These are phyloP conservation scores for Leptosomus discolor DNA, from an alignment of 2,113 vertebrate species.

Conservation along the genomic window DNA sequence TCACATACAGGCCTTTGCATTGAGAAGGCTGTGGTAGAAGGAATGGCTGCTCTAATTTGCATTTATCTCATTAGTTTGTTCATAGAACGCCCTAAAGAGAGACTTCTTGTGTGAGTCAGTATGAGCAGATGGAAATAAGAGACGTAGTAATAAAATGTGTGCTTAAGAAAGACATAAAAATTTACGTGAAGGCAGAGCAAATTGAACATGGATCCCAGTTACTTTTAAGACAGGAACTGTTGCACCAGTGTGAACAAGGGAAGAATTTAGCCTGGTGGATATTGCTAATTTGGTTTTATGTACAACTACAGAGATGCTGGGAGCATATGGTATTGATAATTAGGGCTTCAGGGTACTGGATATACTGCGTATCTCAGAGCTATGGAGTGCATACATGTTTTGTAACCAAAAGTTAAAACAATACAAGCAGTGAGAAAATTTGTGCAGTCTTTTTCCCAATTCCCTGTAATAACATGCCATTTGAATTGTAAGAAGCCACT, in stretches of 20 bases:
- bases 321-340: neutral
- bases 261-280: neutral
- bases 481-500: neutral
- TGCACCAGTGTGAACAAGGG: neutral
- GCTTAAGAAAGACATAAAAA: conserved; percentile 39
- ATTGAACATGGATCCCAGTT: neutral
- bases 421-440: neutral
- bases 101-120: neutral
- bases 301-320: neutral
- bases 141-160: conserved; percentile 41
- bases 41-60: neutral
- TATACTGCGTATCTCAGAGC: neutral
- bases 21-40: neutral
- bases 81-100: conserved; percentile 33
- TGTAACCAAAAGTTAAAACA: neutral
- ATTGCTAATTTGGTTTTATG: neutral
- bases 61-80: conserved; percentile 38
- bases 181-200: neutral
- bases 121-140: conserved; percentile 47
- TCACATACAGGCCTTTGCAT: neutral
- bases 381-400: neutral
- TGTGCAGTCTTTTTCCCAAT: neutral
- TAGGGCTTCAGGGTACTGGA: neutral
- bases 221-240: neutral
- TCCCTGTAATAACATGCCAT: neutral